Conservation (phyloP, 1,140 invertebrate species). For the Dolichoris vasculosae region DNA sequence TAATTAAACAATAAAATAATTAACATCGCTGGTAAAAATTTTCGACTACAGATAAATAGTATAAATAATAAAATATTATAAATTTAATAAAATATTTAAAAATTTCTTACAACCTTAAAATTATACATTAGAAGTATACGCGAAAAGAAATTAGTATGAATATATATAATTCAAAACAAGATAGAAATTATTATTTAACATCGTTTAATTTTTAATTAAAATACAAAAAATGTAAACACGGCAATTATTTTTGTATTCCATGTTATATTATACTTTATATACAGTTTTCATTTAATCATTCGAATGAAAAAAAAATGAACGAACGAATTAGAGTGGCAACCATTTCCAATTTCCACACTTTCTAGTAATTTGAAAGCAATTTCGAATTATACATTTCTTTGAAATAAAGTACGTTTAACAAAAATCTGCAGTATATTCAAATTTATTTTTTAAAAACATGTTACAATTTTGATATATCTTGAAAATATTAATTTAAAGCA, state of each 20-base stretch:
- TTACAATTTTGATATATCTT: too few species aligned
- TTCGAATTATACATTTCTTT: neutral
- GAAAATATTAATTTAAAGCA: too few species aligned
- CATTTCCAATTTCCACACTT: constrained; percentile 28
- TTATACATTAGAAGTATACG: too few species aligned
- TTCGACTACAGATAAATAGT: too few species aligned
- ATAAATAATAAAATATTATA: too few species aligned
- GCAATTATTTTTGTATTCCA: neutral
- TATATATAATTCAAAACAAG: too few species aligned
- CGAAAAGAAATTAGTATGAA: too few species aligned
- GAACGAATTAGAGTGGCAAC: constrained; percentile 11
- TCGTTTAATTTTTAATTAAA: neutral
- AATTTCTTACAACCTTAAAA: too few species aligned
- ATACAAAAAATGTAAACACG: neutral
- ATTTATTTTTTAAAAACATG: neutral
- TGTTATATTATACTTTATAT: neutral
- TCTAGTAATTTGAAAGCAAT: constrained; percentile 41
- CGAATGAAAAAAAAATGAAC: neutral
- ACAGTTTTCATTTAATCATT: neutral
- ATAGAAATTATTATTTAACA: neutral
- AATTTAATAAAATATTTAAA: too few species aligned
- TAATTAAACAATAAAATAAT: too few species aligned
- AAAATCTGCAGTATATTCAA: neutral
- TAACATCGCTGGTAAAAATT: too few species aligned
- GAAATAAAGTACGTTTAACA: neutral